Percentiles rank a stretch among this genome's conserved stretches.
phyloP scores from a whole-genome alignment of 37 sponge, comb jelly and placozoan species.

The Halisarca cf. caerulea region DNA sequence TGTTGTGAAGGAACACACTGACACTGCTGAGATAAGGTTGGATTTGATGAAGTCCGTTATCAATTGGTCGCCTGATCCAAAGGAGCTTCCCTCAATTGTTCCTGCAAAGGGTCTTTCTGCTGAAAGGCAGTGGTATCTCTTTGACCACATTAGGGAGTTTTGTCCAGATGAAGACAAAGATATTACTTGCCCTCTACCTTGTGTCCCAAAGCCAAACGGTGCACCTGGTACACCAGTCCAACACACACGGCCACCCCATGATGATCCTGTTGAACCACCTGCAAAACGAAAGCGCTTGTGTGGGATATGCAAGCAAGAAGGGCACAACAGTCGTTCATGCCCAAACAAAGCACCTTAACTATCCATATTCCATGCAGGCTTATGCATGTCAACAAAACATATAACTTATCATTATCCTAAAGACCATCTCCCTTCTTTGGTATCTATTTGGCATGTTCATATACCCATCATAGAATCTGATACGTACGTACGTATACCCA shows the following conservation, averaged over 20 bases:
- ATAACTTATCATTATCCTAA: too few species aligned
- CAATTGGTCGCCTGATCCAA: neutral
- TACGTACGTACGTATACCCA: too few species aligned
- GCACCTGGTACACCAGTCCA: neutral
- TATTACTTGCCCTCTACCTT: neutral
- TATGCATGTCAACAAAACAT: too few species aligned
- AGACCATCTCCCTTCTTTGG: too few species aligned
- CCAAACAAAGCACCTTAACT: neutral
- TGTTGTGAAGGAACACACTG: neutral
- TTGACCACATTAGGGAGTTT: conserved; percentile 34
- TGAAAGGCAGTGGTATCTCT: conserved; percentile 37
- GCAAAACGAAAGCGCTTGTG: neutral
- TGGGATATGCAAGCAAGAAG: conserved; percentile 13
- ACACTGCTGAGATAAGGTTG: neutral
- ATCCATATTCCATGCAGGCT: neutral
- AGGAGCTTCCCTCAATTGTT: neutral
- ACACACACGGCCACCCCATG: too few species aligned
- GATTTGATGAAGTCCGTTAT: neutral
- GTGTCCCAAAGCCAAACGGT: neutral
- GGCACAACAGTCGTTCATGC: conserved; percentile 5
- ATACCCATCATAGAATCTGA: too few species aligned
- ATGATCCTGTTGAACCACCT: conserved; percentile 1
- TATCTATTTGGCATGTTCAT: too few species aligned
- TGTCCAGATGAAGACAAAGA: neutral
- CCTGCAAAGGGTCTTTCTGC: conserved; percentile 18